Evolutionary conservation across 2,113 vertebrate genomes (phyloP).

Genomic region (Syrrhaptes paradoxus): DNA sequence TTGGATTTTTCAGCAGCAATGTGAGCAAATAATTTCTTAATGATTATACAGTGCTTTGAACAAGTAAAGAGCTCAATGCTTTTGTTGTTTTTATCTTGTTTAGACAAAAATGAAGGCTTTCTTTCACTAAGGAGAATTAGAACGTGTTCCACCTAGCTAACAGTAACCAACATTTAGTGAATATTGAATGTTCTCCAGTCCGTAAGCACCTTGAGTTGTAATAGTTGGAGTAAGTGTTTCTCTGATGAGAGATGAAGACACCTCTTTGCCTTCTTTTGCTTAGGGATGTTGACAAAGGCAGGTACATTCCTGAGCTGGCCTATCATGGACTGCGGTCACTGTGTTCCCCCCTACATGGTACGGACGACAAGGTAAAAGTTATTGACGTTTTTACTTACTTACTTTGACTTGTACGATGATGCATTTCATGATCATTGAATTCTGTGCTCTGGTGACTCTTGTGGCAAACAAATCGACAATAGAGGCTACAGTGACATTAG

Average conservation of each 20-base stretch:
- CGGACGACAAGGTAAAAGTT: constrained; percentile 81
- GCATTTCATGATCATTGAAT: background rate
- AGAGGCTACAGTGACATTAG: background rate
- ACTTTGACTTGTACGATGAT: background rate
- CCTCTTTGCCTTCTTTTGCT: background rate
- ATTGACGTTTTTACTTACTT: background rate
- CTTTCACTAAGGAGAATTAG: background rate
- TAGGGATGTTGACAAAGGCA: constrained; percentile 76
- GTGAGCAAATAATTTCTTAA: constrained; percentile 59
- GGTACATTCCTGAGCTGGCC: constrained; percentile 84
- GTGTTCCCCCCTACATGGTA: constrained; percentile 82
- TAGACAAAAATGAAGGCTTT: background rate
- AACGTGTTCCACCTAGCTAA: background rate
- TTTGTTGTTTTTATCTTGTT: background rate
- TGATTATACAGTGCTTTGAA: background rate
- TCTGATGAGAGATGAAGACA: background rate
- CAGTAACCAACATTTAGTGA: background rate
- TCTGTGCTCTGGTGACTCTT: background rate
- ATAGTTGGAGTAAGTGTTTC: background rate
- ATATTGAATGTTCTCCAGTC: background rate
- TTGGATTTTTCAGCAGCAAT: constrained; percentile 63
- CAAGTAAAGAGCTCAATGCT: background rate
- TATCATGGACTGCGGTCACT: constrained; percentile 84
- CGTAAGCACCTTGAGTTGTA: background rate
- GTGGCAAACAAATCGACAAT: background rate